Percentiles rank a stretch among this genome's conserved stretches.
phyloP scores from a whole-genome alignment of 1,140 invertebrate species.

The Bombus confusus region DNA sequence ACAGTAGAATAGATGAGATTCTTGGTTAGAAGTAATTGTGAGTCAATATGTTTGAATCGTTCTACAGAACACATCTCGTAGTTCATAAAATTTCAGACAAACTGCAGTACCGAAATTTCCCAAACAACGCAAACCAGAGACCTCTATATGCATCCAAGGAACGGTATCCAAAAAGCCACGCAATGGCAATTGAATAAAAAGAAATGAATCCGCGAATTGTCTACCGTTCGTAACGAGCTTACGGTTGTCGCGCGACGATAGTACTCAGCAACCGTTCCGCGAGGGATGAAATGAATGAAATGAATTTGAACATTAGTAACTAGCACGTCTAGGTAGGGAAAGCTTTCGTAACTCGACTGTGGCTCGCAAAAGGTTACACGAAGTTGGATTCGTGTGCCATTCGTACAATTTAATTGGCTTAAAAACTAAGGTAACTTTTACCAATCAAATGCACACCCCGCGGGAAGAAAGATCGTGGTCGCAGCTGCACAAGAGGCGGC shows the following conservation, averaged over 20 bases:
- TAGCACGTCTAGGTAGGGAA: neutral
- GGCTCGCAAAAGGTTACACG: neutral
- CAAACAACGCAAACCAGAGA: too few relatives aligned
- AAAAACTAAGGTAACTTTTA: conserved; percentile 55
- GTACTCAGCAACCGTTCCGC: too few relatives aligned
- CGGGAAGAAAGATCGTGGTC: conserved; percentile 56
- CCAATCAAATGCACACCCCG: conserved; percentile 55
- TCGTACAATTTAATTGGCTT: conserved; percentile 58
- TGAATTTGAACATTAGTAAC: neutral
- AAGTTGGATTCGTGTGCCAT: neutral
- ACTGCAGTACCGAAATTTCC: neutral
- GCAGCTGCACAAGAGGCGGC: conserved; percentile 46
- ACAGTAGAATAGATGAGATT: neutral
- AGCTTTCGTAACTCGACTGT: neutral
- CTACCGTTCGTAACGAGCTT: neutral
- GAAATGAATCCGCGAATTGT: neutral
- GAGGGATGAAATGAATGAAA: neutral
- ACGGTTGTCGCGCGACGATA: neutral
- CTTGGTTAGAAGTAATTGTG: neutral
- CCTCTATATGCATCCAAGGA: too few relatives aligned
- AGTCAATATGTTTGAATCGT: too few relatives aligned
- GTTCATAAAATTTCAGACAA: neutral
- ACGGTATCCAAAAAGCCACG: neutral
- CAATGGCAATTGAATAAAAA: too few relatives aligned
- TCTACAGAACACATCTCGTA: neutral